These are phyloP conservation scores for Hartigia nigra DNA, from an alignment of 2,888 invertebrate genomes.

Conservation along the genomic window DNA sequence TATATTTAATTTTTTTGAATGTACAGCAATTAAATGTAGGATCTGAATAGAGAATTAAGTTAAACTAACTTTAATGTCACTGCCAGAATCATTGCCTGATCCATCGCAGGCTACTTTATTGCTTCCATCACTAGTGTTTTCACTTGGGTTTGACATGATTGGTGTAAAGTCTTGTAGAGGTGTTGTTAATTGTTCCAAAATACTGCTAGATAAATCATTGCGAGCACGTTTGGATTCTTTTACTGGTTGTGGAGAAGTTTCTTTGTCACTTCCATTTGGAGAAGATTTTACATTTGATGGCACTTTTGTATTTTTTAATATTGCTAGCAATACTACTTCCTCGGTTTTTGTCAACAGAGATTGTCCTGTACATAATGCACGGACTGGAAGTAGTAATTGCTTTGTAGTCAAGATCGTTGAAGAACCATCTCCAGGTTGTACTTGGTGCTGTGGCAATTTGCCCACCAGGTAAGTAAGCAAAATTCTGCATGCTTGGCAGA, in stretches of 20 bases:
- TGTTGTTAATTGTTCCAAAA: slow-evolving; percentile 79
- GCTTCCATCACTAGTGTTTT: slow-evolving; percentile 65
- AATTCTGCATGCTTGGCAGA: slow-evolving; percentile 77
- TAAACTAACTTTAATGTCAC: slow-evolving; percentile 66
- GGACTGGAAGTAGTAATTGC: slow-evolving; percentile 75
- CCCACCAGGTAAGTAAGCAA: slow-evolving; percentile 74
- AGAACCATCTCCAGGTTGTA: slow-evolving; percentile 49
- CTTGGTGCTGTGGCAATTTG: slow-evolving; percentile 62
- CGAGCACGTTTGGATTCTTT: slow-evolving; percentile 73
- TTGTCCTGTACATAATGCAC: slow-evolving; percentile 78
- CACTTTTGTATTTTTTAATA: slow-evolving; percentile 78
- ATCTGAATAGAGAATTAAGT: slow-evolving; percentile 12
- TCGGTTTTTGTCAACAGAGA: slow-evolving; percentile 81
- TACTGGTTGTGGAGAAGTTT: slow-evolving; percentile 67
- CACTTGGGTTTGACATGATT: slow-evolving; percentile 61
- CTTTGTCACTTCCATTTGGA: slow-evolving; percentile 69
- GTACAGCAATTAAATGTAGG: slow-evolving; percentile 7
- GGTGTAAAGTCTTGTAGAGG: slow-evolving; percentile 72
- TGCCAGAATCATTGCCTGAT: slow-evolving; percentile 57
- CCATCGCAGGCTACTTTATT: slow-evolving; percentile 65
- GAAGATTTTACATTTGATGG: slow-evolving; percentile 68
- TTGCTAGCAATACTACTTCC: slow-evolving; percentile 79
- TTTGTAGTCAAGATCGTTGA: slow-evolving; percentile 65
- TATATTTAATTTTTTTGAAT: slow-evolving; percentile 3
- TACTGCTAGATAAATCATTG: slow-evolving; percentile 77